Conservation (phyloP, 2,888 invertebrate genomes). For the Epistrophe grossulariae region DNA sequence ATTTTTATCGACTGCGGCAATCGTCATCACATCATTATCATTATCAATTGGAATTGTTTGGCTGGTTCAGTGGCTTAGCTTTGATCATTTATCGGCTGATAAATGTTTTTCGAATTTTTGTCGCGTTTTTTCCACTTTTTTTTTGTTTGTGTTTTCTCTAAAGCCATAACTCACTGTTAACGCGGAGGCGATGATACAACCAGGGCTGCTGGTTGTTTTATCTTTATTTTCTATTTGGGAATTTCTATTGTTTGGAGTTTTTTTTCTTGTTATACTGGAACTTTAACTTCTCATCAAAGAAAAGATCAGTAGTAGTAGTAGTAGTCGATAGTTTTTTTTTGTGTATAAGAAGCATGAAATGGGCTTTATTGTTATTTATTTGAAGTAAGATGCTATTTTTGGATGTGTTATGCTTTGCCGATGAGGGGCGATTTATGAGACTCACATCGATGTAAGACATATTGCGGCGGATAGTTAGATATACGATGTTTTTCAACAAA, state of each 20-base stretch:
- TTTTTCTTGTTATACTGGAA: not conserved
- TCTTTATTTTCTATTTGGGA: slow-evolving; percentile 30
- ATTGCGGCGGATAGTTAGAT: slow-evolving; percentile 18
- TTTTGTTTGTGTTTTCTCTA: slow-evolving; percentile 3
- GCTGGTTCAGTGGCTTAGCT: slow-evolving; percentile 66
- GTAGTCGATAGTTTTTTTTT: slow-evolving; percentile 22
- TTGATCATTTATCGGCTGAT: slow-evolving; percentile 70
- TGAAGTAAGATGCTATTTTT: slow-evolving; percentile 59
- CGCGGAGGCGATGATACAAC: slow-evolving; percentile 70
- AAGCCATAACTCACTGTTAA: slow-evolving; percentile 63
- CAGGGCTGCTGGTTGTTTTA: slow-evolving; percentile 64
- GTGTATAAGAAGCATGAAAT: slow-evolving; percentile 50
- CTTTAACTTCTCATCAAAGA: not conserved
- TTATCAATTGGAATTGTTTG: slow-evolving; percentile 64
- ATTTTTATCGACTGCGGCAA: slow-evolving; percentile 1
- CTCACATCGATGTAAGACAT: slow-evolving; percentile 24
- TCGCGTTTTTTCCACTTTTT: slow-evolving; percentile 9
- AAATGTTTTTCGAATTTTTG: slow-evolving; percentile 53
- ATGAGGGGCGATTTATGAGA: slow-evolving; percentile 48
- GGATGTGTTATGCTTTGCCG: slow-evolving; percentile 20
- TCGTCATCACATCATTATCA: slow-evolving; percentile 60
- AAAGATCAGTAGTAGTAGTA: slow-evolving; percentile 37
- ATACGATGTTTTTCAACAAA: slow-evolving; percentile 25
- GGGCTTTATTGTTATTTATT: slow-evolving; percentile 68
- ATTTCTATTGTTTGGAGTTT: slow-evolving; percentile 37